Percentiles rank a stretch among this genome's conserved stretches.
phyloP scores from a whole-genome alignment of 1,140 invertebrate species.

The Brachionus angularis region DNA sequence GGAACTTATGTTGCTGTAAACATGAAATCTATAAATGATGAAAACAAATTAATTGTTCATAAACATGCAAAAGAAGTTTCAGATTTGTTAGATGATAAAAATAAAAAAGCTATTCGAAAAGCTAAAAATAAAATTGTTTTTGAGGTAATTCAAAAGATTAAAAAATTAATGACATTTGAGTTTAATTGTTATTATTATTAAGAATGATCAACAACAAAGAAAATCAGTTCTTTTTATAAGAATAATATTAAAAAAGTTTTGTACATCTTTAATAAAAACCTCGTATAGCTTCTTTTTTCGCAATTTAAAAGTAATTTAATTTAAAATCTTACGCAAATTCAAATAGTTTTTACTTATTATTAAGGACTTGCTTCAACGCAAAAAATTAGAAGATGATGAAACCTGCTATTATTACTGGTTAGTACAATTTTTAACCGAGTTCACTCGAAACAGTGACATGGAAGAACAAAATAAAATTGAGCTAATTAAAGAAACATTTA shows the following conservation, averaged over 20 bases:
- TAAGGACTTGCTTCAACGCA: conserved; percentile 33
- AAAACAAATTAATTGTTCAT: conserved; percentile 42
- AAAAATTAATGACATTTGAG: background rate
- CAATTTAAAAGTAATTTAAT: conserved; percentile 8
- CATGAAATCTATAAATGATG: conserved; percentile 43
- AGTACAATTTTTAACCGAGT: conserved; percentile 30
- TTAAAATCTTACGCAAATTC: background rate
- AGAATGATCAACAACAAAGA: conserved; percentile 37
- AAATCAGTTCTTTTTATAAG: conserved; percentile 35
- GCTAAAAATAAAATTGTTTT: conserved; percentile 39
- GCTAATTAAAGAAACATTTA: conserved; percentile 35
- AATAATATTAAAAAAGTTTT: conserved; percentile 40
- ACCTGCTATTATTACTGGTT: conserved; percentile 26
- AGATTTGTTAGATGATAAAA: background rate
- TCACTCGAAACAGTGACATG: conserved; percentile 4
- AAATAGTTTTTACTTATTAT: background rate
- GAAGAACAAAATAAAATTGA: conserved; percentile 34
- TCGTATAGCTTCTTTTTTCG: conserved; percentile 10
- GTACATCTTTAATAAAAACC: background rate
- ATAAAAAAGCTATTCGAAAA: conserved; percentile 4
- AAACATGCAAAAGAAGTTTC: conserved; percentile 34
- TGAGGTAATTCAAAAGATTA: background rate
- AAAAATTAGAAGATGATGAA: conserved; percentile 33
- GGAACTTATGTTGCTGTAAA: conserved; percentile 29
- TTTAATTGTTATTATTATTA: background rate